These are phyloP conservation scores for Callimorpha dominula DNA, from an alignment of 2,888 invertebrate genomes.

Conservation along the genomic window DNA sequence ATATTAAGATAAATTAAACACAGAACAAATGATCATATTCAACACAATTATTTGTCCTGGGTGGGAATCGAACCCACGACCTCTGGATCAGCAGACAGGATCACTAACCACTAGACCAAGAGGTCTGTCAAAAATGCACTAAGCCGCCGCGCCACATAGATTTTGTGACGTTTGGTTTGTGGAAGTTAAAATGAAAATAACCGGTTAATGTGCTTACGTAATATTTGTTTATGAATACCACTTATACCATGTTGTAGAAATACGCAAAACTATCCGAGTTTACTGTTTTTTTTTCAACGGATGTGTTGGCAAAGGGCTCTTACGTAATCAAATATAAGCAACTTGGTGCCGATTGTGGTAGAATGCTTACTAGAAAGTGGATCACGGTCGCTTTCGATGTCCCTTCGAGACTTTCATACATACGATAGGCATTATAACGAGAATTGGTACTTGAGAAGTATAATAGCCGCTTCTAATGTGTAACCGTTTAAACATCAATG, in stretches of 20 bases:
- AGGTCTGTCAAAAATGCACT: too few species aligned
- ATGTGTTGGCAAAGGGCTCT: constrained; percentile 28
- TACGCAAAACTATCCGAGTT: neutral
- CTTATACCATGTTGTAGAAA: neutral
- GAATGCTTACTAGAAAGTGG: constrained; percentile 35
- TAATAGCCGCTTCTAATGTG: neutral
- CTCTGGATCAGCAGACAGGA: too few species aligned
- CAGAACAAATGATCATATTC: too few species aligned
- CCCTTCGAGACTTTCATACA: constrained; percentile 26
- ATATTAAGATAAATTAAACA: too few species aligned
- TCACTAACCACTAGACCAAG: too few species aligned
- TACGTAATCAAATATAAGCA: constrained; percentile 26
- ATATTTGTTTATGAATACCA: neutral
- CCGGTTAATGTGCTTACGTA: neutral
- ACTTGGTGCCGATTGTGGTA: constrained; percentile 9
- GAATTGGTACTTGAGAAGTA: neutral
- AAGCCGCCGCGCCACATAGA: too few species aligned
- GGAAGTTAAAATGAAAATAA: neutral
- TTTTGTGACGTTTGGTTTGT: neutral
- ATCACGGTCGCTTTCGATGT: constrained; percentile 35
- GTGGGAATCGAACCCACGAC: too few species aligned
- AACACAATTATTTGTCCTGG: too few species aligned
- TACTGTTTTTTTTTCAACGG: neutral
- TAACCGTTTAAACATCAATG: neutral
- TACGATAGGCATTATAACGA: constrained; percentile 8